Evolutionary conservation across 1,140 invertebrate genomes (phyloP).

Genomic region (Lysiphlebus fabarum): DNA sequence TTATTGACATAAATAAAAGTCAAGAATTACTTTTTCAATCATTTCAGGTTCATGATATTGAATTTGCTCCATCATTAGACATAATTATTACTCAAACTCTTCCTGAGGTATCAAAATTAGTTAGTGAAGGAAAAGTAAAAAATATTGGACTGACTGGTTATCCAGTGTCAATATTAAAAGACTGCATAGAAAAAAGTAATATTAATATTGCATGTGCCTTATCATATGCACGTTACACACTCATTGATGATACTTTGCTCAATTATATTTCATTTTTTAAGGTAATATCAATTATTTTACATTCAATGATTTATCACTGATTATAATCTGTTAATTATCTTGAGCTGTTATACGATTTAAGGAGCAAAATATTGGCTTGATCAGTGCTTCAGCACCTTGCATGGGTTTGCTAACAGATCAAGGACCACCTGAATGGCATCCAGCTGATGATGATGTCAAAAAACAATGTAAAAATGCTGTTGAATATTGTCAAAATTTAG

Average conservation of each 20-base stretch:
- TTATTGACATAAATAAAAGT: not conserved
- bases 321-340: not conserved
- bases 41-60: conserved; percentile 82
- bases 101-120: conserved; percentile 72
- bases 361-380: conserved; percentile 70
- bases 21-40: conserved; percentile 12
- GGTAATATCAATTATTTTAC: conserved; percentile 49
- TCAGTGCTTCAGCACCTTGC: conserved; percentile 76
- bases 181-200: conserved; percentile 67
- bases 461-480: conserved; percentile 60
- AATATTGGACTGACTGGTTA: conserved; percentile 89
- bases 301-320: conserved; percentile 5
- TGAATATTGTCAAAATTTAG: conserved; percentile 63
- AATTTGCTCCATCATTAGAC: conserved; percentile 78
- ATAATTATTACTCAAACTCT: conserved; percentile 82
- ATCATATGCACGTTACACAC: conserved; percentile 74
- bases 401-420: conserved; percentile 79
- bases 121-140: conserved; percentile 72
- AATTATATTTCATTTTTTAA: conserved; percentile 75
- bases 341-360: conserved; percentile 52
- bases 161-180: conserved; percentile 71
- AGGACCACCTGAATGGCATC: conserved; percentile 82
- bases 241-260: conserved; percentile 74
- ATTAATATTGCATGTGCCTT: conserved; percentile 72
- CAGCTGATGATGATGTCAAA: conserved; percentile 68